Evolutionary conservation across 2,888 invertebrate genomes (phyloP).

Genomic region (Lithophane socia): DNA sequence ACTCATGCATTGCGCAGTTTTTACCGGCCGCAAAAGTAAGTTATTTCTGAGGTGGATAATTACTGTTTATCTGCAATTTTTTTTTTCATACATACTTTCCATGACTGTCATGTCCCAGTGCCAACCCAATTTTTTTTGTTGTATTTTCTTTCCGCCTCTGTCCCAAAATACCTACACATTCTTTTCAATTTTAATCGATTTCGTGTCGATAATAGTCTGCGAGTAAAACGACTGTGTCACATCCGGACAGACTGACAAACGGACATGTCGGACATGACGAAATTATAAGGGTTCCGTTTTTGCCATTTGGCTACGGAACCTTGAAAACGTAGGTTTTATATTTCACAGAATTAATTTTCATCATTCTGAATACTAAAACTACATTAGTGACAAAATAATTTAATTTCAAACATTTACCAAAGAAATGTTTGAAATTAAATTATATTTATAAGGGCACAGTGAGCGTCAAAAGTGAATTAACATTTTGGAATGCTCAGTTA

Average conservation of each 20-base stretch:
- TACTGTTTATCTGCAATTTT: neutral
- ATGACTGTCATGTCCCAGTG: too few species aligned
- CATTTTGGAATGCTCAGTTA: neutral
- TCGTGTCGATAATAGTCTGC: neutral
- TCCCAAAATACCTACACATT: too few species aligned
- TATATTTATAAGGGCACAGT: conserved; percentile 29
- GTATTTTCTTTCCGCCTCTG: too few species aligned
- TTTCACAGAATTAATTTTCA: conserved; percentile 22
- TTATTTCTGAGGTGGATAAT: neutral
- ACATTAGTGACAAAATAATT: conserved; percentile 19
- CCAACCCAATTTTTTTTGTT: too few species aligned
- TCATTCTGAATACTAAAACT: conserved; percentile 18
- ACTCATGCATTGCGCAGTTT: neutral
- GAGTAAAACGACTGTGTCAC: neutral
- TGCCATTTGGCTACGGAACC: neutral
- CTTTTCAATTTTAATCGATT: neutral
- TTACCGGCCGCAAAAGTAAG: neutral
- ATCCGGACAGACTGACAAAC: neutral
- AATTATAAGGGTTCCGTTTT: neutral
- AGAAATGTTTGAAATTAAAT: too few species aligned
- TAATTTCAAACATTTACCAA: conserved; percentile 23
- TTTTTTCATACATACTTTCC: too few species aligned
- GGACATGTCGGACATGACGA: neutral
- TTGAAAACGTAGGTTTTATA: neutral
- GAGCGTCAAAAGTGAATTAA: neutral